Percentiles rank a stretch among this genome's conserved stretches.
These are phyloP conservation scores for Anoplophora glabripennis DNA, from an alignment of 1,140 invertebrate species.

Conservation along the genomic window DNA sequence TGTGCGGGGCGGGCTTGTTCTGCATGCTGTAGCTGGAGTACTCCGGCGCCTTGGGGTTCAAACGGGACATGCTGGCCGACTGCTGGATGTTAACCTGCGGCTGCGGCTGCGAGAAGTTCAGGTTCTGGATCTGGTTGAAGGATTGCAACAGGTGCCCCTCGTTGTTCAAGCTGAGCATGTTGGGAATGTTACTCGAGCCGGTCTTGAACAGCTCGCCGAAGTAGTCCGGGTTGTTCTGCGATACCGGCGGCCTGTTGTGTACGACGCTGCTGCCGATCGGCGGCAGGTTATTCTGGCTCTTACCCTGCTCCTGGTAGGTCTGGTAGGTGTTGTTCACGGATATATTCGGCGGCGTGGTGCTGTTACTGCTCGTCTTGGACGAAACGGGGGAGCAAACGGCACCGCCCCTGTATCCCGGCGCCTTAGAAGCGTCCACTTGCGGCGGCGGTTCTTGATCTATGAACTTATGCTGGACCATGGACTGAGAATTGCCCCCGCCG, in stretches of 20 bases:
- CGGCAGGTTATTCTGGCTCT: slow-evolving; percentile 36
- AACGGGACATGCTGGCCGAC: slow-evolving; percentile 63
- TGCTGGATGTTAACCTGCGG: slow-evolving; percentile 38
- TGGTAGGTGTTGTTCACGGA: slow-evolving; percentile 22
- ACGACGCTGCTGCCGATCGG: slow-evolving; percentile 42
- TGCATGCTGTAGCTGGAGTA: slow-evolving; percentile 61
- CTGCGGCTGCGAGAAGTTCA: slow-evolving; percentile 51
- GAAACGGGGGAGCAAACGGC: slow-evolving; percentile 71
- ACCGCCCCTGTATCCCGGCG: slow-evolving; percentile 74
- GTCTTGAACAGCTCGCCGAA: slow-evolving; percentile 40
- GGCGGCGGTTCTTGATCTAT: slow-evolving; percentile 60
- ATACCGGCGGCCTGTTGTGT: slow-evolving; percentile 32
- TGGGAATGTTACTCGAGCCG: slow-evolving; percentile 41
- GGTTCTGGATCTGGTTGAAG: slow-evolving; percentile 45
- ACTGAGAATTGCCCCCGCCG: slow-evolving; percentile 54
- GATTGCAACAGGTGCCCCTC: slow-evolving; percentile 42
- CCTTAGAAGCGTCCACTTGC: slow-evolving; percentile 73
- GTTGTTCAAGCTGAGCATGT: slow-evolving; percentile 50
- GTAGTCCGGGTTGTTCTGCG: slow-evolving; percentile 29
- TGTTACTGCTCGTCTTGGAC: slow-evolving; percentile 58
- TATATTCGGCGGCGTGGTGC: slow-evolving; percentile 51
- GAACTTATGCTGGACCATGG: slow-evolving; percentile 49
- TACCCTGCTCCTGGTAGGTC: slow-evolving; percentile 36
- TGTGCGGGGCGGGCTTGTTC: slow-evolving; percentile 35
- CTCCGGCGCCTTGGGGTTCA: slow-evolving; percentile 86